Evolutionary conservation across 2,113 vertebrate species (phyloP).

Genomic region (Plecturocebus donacophilus): DNA sequence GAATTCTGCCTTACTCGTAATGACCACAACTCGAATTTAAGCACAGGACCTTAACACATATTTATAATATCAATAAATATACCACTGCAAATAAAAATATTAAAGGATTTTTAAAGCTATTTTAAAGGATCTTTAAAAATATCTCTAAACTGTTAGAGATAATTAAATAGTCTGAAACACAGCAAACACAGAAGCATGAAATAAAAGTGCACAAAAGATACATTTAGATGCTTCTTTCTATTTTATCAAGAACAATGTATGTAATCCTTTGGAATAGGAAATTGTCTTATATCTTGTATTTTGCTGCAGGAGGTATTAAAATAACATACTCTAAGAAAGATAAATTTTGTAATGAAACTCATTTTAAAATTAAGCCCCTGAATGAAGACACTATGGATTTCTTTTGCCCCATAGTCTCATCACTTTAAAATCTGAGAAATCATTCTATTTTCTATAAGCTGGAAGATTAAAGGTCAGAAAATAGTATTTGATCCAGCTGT

Average conservation of each 20-base stretch:
- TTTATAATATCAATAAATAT: not conserved
- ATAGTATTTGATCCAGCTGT: not conserved
- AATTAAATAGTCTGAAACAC: not conserved
- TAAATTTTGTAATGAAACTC: not conserved
- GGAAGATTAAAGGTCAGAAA: constrained; percentile 20
- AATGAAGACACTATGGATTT: not conserved
- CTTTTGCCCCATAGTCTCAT: not conserved
- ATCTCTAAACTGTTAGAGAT: not conserved
- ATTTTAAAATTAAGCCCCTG: not conserved
- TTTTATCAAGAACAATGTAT: not conserved
- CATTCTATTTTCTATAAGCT: not conserved
- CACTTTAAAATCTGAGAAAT: constrained; percentile 38
- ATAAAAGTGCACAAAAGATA: not conserved
- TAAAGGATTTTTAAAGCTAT: not conserved
- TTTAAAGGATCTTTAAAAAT: not conserved
- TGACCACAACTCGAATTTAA: not conserved
- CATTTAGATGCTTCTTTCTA: not conserved
- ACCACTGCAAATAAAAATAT: not conserved
- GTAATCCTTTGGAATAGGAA: not conserved
- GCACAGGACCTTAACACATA: not conserved
- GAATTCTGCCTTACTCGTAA: not conserved
- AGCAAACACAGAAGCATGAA: not conserved
- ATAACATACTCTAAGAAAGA: not conserved
- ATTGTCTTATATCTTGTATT: not conserved
- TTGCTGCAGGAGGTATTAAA: not conserved